Evolutionary conservation across 2,888 invertebrate genomes (phyloP).

Genomic region (Pristionchus entomophagus): DNA sequence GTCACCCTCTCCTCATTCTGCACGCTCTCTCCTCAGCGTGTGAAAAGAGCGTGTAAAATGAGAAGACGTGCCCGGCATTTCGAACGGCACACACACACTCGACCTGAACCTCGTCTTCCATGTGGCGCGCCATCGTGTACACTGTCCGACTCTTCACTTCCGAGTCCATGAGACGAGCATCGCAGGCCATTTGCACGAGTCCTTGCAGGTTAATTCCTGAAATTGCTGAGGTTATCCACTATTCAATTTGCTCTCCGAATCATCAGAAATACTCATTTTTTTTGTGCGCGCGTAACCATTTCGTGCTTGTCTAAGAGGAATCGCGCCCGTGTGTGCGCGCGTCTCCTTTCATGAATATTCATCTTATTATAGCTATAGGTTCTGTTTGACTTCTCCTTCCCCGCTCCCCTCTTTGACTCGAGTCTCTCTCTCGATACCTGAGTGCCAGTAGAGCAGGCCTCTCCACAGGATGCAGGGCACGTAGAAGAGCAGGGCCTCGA

Average conservation of each 20-base stretch:
- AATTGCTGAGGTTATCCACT: too few relatives aligned
- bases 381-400: background rate
- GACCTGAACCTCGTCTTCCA: slow-evolving; percentile 76
- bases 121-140: slow-evolving; percentile 76
- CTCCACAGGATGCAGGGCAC: slow-evolving; percentile 76
- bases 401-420: background rate
- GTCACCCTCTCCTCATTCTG: too few relatives aligned
- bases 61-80: too few relatives aligned
- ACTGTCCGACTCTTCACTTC: slow-evolving; percentile 75
- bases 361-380: slow-evolving; percentile 21
- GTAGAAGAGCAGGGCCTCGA: slow-evolving; percentile 76
- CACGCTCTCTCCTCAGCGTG: too few relatives aligned
- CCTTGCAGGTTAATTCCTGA: slow-evolving; percentile 76
- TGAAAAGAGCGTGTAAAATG: too few relatives aligned
- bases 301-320: slow-evolving; percentile 17
- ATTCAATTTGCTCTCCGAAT: background rate
- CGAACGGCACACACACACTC: too few relatives aligned
- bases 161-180: slow-evolving; percentile 75
- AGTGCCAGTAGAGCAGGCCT: slow-evolving; percentile 76
- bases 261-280: background rate
- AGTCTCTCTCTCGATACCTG: slow-evolving; percentile 60
- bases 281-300: slow-evolving; percentile 3
- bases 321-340: slow-evolving; percentile 3
- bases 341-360: slow-evolving; percentile 12
- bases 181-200: slow-evolving; percentile 76